phyloP scores from a whole-genome alignment of 2,797 vertebrate genomes.

The Salmo trutta region DNA sequence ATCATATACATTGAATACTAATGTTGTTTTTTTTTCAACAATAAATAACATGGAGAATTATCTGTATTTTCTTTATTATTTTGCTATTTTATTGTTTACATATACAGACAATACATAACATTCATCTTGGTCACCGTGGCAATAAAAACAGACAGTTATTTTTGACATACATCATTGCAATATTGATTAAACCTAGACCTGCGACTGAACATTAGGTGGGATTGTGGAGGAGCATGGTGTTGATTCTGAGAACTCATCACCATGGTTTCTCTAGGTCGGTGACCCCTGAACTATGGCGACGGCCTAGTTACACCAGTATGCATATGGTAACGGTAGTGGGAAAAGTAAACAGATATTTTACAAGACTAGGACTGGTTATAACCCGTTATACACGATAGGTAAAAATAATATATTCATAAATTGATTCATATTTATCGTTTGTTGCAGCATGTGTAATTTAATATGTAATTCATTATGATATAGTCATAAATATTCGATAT shows the following conservation, averaged over 20 bases:
- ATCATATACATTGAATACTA: neutral
- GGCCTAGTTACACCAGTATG: neutral
- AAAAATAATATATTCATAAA: neutral
- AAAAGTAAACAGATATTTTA: neutral
- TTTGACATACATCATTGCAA: neutral
- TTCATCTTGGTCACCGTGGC: neutral
- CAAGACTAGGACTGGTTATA: neutral
- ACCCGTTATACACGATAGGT: neutral
- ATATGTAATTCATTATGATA: neutral
- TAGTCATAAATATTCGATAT: neutral
- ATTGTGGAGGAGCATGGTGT: neutral
- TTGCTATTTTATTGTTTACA: conserved; percentile 2
- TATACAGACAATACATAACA: neutral
- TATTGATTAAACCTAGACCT: neutral
- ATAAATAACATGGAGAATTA: conserved; percentile 30
- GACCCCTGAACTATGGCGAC: conserved; percentile 8
- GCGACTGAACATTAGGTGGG: neutral
- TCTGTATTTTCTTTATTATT: neutral
- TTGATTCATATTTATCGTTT: neutral
- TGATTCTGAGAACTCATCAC: neutral
- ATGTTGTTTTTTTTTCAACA: neutral
- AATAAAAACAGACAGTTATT: neutral
- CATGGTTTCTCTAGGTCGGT: neutral
- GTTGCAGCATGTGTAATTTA: neutral
- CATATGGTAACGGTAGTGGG: neutral